Evolutionary conservation across 2,888 invertebrate genomes (phyloP).

Genomic region (Mamestra brassicae): DNA sequence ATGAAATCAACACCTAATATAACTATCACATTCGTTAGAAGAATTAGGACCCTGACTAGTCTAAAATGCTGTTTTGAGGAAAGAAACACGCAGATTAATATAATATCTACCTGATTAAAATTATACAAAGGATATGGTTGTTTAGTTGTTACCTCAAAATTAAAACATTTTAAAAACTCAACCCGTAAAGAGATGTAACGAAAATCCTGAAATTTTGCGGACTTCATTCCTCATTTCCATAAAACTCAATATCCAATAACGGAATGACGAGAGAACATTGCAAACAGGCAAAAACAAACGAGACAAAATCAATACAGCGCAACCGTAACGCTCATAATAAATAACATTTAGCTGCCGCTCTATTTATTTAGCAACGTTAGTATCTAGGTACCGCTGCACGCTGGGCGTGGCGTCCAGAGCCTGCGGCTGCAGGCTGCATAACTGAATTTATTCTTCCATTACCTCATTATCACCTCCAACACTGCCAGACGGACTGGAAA

Average conservation of each 20-base stretch:
- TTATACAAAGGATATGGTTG: too few relatives aligned
- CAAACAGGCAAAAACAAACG: neutral
- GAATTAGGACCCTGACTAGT: too few relatives aligned
- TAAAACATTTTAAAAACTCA: too few relatives aligned
- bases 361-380: neutral
- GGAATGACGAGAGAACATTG: neutral
- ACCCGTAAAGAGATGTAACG: too few relatives aligned
- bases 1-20: too few relatives aligned
- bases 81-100: too few relatives aligned
- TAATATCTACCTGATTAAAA: too few relatives aligned
- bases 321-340: neutral
- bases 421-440: constrained; percentile 2
- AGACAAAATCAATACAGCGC: constrained; percentile 3
- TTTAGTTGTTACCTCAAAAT: too few relatives aligned
- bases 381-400: too few relatives aligned
- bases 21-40: too few relatives aligned
- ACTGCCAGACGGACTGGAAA: neutral
- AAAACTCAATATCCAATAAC: neutral
- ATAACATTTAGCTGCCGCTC: neutral
- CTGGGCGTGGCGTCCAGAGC: neutral
- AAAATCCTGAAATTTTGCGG: too few relatives aligned
- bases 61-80: too few relatives aligned
- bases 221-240: neutral
- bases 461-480: neutral
- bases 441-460: neutral